These are phyloP conservation scores for Malacosoma neustria DNA, from an alignment of 2,888 invertebrate genomes.

Conservation along the genomic window DNA sequence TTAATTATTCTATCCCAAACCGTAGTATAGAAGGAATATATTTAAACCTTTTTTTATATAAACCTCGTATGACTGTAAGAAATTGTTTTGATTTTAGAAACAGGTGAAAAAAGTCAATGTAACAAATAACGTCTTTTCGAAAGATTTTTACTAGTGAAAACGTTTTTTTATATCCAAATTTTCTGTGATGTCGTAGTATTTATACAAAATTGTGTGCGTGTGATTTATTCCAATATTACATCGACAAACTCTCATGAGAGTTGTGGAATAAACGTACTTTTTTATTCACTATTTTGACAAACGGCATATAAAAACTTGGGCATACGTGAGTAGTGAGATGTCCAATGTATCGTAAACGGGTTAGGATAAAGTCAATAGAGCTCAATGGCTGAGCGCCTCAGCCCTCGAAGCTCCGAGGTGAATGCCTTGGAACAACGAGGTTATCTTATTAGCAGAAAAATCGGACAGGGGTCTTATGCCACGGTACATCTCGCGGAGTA, in stretches of 20 bases:
- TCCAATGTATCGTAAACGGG: conserved; percentile 75
- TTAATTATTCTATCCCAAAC: too few relatives aligned
- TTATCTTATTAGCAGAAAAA: conserved; percentile 88
- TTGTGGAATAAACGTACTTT: conserved; percentile 46
- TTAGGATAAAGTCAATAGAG: conserved; percentile 70
- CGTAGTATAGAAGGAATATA: too few relatives aligned
- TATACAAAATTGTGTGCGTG: conserved; percentile 67
- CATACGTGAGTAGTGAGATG: conserved; percentile 65
- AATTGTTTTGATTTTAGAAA: conserved; percentile 53
- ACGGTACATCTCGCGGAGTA: conserved; percentile 91
- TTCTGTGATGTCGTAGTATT: conserved; percentile 73
- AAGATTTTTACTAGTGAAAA: conserved; percentile 63
- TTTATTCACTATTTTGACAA: conserved; percentile 56
- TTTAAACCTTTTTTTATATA: too few relatives aligned
- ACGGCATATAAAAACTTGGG: conserved; percentile 51
- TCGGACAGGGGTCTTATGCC: conserved; percentile 94
- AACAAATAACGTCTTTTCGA: conserved; percentile 65
- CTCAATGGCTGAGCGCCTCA: conserved; percentile 82
- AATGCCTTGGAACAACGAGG: conserved; percentile 89
- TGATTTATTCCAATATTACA: conserved; percentile 39
- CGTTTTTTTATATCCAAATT: conserved; percentile 73
- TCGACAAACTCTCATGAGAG: conserved; percentile 61
- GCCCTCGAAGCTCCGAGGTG: conserved; percentile 87
- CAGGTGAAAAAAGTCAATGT: conserved; percentile 66
- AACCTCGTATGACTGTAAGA: conserved; percentile 36